These are phyloP conservation scores for Ophion costatus DNA, from an alignment of 2,888 invertebrate species.

Conservation along the genomic window DNA sequence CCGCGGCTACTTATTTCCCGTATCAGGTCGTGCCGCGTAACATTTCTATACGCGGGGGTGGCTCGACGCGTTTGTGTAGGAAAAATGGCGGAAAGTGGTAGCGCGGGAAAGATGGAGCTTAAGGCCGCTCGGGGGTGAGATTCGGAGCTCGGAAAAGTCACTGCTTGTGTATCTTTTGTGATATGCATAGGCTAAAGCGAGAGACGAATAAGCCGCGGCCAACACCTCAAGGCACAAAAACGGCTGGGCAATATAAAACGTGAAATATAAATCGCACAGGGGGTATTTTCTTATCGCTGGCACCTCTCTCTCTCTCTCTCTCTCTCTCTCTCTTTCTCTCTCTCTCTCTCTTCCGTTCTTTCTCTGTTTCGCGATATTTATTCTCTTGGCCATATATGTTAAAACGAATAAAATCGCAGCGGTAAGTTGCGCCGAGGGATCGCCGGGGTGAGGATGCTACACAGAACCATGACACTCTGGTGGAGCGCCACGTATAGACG, in stretches of 20 bases:
- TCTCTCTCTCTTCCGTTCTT: conserved; percentile 23
- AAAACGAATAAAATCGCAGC: conserved; percentile 80
- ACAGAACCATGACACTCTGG: conserved; percentile 34
- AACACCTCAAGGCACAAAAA: conserved; percentile 81
- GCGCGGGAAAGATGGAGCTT: conserved; percentile 40
- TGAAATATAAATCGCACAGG: conserved; percentile 78
- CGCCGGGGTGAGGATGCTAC: conserved; percentile 51
- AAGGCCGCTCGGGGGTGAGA: conserved; percentile 27
- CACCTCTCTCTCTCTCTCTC: conserved; percentile 10
- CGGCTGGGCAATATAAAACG: conserved; percentile 77
- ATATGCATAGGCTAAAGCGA: conserved; percentile 1
- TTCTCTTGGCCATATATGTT: conserved; percentile 74
- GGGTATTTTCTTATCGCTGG: conserved; percentile 79
- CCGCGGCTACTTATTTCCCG: conserved; percentile 79
- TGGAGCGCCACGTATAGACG: conserved; percentile 32
- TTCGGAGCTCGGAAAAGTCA: neutral
- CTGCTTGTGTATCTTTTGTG: conserved; percentile 10
- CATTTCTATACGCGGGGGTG: conserved; percentile 73
- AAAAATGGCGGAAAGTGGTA: conserved; percentile 48
- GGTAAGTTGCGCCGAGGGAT: conserved; percentile 80
- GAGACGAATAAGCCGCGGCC: conserved; percentile 72
- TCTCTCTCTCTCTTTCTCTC: too few relatives aligned
- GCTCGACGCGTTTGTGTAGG: conserved; percentile 43
- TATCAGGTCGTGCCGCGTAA: conserved; percentile 77
- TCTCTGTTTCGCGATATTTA: conserved; percentile 33